These are phyloP conservation scores for Chelmon rostratus DNA, from an alignment of 2,797 vertebrate genomes.

Conservation along the genomic window DNA sequence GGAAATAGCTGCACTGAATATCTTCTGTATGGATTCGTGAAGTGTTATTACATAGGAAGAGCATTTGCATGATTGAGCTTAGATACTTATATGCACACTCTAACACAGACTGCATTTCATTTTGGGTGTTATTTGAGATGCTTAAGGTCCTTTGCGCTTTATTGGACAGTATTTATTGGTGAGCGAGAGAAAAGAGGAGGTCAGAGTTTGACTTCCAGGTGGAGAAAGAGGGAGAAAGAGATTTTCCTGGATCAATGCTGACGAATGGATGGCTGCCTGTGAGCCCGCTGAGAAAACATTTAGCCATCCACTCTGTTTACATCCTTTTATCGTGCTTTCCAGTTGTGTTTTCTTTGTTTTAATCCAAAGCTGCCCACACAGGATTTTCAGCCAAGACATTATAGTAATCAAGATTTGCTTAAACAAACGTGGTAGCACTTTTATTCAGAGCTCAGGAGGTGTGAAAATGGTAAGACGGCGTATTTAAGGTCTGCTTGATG, in stretches of 20 bases:
- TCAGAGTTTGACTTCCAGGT: conserved; percentile 1
- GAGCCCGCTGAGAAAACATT: background rate
- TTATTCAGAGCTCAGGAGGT: conserved; percentile 11
- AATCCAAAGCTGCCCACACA: background rate
- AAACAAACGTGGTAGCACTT: conserved; percentile 3
- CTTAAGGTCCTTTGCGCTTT: background rate
- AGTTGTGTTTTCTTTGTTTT: background rate
- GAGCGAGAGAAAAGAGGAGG: background rate
- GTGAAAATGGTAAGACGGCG: background rate
- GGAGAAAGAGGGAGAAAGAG: background rate
- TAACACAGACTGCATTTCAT: background rate
- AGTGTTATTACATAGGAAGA: background rate
- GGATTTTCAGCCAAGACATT: conserved; percentile 2
- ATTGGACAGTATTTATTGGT: conserved; percentile 6
- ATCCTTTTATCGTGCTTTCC: background rate
- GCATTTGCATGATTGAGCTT: background rate
- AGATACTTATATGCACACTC: too few relatives aligned
- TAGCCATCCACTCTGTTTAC: background rate
- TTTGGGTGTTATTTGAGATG: background rate
- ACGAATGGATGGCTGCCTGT: background rate
- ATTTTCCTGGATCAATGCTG: background rate
- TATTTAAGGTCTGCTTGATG: background rate
- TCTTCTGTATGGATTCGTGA: background rate
- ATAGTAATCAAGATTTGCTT: conserved; percentile 12
- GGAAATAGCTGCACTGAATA: conserved; percentile 13